Base-by-base conservation (phyloP, 2,888 invertebrate genomes). In the Prosapia bicincta region DNA sequence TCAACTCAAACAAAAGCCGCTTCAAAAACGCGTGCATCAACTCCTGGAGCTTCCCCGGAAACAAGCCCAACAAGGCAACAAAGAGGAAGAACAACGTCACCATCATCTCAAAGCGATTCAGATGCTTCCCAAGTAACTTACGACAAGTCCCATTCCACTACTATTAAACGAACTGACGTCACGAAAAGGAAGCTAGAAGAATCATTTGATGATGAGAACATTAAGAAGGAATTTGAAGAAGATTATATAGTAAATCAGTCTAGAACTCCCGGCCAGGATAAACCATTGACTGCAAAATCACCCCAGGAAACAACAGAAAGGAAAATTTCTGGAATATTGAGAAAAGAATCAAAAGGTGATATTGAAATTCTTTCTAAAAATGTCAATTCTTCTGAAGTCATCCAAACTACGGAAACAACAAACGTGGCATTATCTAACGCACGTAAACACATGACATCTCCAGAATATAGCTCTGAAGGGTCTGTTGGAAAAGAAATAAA, bases 11-110 rank as follows among this genome's bases (percentile, higher is more conserved):
- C 79, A 81, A 85, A 83, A 78, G 74, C 83, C 81, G 70, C 81
- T 23, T 79, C 81, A 5, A 81, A 82, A 80, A 80, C 82, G 70
- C 80, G 83, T 78, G 78, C 81, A 5, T 81, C 81, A n/a, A 83
- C 83, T 7, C 82, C 82, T n/a, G 81, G 86, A 9, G 85, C 86
- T 26, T 86, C 88, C 65, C 88, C 88, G n/a, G 86, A 87, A 25
- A 85, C 86, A 2, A 88, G 88, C 78, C 88, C 88, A 2, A 86
- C 87, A 2, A 84, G 87, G 71, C 66, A 71, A 23, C 73, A 76
- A 20, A 69, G 68, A 20, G 69, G 66, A 23, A 38, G 71, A 30
- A 76, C 78, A 67, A 78, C 74, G 10, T 76, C 78, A 13, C 26
- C 76, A 26, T 72, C 78, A 13, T 79, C 80, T 66, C 79, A 78